Base-by-base conservation (phyloP, 2,888 invertebrate genomes). In the Marasmarcha lunaedactyla region DNA sequence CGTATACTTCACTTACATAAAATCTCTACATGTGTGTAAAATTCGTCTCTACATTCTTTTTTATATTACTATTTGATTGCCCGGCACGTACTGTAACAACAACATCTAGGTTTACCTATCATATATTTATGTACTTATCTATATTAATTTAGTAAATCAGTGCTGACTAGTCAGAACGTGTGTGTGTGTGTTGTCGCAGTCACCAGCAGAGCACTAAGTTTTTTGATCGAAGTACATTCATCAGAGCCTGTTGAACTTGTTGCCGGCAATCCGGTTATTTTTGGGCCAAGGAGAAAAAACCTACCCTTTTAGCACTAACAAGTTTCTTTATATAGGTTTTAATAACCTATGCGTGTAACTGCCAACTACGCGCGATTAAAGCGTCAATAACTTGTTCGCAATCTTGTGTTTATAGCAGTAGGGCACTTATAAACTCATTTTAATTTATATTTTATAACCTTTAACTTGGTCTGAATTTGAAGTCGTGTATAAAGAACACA, bases 201-300 rank as follows among this genome's bases (percentile, higher is more conserved):
- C 48, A 50, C 11, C 25, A 42, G 30, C 38, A 15, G 20, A 38
- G 38, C 15, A 15, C 20, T 39, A 15, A 25, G 37, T 39, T 59
- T 52, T 39, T 47, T 53, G 52, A 62, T 59, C 56, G 47, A 54
- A 55, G 46, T 57, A 55, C 59, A 63, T 61, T 49, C 43, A 55
- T 62, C 52, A 57, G 54, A 58, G 30, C 30, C 30, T n/a, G 11
- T n/a, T 3, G 14, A 34, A 36, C 37, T 37, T 36, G 34, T 41
- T 41, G 33, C 9, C 14, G 12, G 12, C 11, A 13, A 7, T 13
- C 67, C 61, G 65, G 71, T 71, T 68, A 50, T 72, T 71, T 72
- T 71, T 59, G 64, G 70, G 71, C 62, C 71, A 71, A 46, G 69
- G 62, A 48, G 65, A 58, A 60, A 67, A 68, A 63, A 62, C 38